Base-by-base conservation (phyloP, 1,140 invertebrate genomes). In the Bombus impatiens region DNA sequence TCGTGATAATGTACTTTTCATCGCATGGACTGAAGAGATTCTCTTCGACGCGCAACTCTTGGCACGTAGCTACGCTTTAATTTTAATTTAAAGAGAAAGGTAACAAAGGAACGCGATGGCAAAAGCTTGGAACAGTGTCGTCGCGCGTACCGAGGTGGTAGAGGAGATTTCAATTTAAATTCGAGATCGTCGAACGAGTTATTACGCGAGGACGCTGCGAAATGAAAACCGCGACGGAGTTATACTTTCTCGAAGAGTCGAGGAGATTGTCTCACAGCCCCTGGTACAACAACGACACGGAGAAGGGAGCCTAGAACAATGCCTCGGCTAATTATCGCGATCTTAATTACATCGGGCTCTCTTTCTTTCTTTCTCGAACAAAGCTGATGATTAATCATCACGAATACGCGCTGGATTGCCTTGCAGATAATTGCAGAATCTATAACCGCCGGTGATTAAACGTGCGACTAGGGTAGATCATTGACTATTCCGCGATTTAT, bases 141-240 rank as follows among this genome's bases (percentile, higher is more conserved):
- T 12, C 25, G 25, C 32, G 42, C n/a, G 47, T 53, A 72, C 18
- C 47, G 32, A 18, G 22, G 78, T 53, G 47, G 59, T 47, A 59
- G 9, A 57, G 59, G 40, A 87, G 62, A 59, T 42, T 42, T 74
- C n/a, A 47, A 82, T 77, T 83, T 35, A 76, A 47, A 77, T 76
- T 83, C 42, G 44, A 84, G 40, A 84, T 70, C 40, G 70, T 47
- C 53, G 68, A 65, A 80, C 35, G 70, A 88, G 70, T 79, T 79
- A 82, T 89, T 88, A 88, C 75, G 71, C 84, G 83, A 82, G 82
- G 62, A 68, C 77, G 78, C 71, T 40, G 70, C 57, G 78, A 89
- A 88, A 89, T 88, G 87, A 77, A 89, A 89, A 89, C 85, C 86
- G 40, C 87, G 86, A 80, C 67, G 42, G 18, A 67, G 78, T 72